Percentiles rank a stretch among this genome's conserved stretches.
phyloP scores from a whole-genome alignment of 1,140 invertebrate species.

The Zaprionus ghesquierei region DNA sequence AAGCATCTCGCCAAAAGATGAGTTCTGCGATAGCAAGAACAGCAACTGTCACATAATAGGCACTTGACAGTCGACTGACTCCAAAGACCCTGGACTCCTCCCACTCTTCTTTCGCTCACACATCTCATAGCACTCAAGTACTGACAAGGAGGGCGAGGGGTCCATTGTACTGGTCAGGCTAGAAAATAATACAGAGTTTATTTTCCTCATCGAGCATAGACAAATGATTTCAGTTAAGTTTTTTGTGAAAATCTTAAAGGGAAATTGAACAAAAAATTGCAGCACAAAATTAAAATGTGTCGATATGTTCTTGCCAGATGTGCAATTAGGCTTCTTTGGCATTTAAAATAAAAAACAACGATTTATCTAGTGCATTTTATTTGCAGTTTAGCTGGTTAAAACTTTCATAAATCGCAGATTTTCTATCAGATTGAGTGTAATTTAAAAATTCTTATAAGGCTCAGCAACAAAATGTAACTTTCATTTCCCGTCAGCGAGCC shows the following conservation, averaged over 20 bases:
- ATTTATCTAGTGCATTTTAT: too few relatives aligned
- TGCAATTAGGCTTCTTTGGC: neutral
- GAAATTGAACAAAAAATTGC: too few relatives aligned
- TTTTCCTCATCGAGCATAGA: neutral
- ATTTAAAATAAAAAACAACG: too few relatives aligned
- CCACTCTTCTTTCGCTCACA: neutral
- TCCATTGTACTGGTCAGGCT: neutral
- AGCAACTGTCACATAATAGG: slow-evolving; percentile 36
- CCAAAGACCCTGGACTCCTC: neutral
- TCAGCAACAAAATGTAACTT: too few relatives aligned
- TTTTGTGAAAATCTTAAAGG: neutral
- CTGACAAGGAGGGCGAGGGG: neutral
- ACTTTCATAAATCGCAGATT: too few relatives aligned
- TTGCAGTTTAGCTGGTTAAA: too few relatives aligned
- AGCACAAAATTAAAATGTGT: neutral
- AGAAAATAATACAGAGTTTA: neutral
- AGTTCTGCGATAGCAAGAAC: slow-evolving; percentile 57
- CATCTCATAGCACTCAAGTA: neutral
- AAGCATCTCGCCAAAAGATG: slow-evolving; percentile 69
- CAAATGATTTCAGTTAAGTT: neutral
- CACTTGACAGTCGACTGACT: slow-evolving; percentile 36
- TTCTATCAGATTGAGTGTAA: too few relatives aligned
- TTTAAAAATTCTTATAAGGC: too few relatives aligned
- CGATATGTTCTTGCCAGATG: neutral
- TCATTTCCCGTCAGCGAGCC: too few relatives aligned